Percentiles rank a stretch among this genome's conserved stretches.
phyloP scores from a whole-genome alignment of 1,140 invertebrate species.

The Pseudomyrmex dendroicus region DNA sequence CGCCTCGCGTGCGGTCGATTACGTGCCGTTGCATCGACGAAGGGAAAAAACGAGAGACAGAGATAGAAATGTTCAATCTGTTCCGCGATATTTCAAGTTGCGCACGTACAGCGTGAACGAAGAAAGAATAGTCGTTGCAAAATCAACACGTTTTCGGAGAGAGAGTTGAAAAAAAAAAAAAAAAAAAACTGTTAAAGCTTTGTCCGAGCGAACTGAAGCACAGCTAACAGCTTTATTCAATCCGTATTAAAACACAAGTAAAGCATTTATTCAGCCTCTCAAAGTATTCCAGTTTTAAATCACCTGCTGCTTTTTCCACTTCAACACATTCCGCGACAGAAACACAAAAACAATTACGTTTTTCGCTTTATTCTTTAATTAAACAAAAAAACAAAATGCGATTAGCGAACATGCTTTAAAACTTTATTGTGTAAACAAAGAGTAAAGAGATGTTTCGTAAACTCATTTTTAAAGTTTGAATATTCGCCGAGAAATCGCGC shows the following conservation, averaged over 20 bases:
- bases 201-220: constrained; percentile 36
- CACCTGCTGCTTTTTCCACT: not conserved
- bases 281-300: constrained; percentile 25
- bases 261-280: constrained; percentile 17
- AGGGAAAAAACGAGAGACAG: not conserved
- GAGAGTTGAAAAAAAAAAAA: constrained; percentile 50
- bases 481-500: not conserved
- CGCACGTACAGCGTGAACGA: not conserved
- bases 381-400: too few relatives aligned
- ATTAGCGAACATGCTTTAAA: too few relatives aligned
- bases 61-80: constrained; percentile 4
- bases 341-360: not conserved
- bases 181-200: constrained; percentile 59
- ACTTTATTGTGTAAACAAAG: too few relatives aligned
- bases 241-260: constrained; percentile 33
- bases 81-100: constrained; percentile 36
- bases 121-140: constrained; percentile 24
- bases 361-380: not conserved
- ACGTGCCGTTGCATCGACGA: constrained; percentile 9
- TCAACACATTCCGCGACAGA: not conserved
- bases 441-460: too few relatives aligned
- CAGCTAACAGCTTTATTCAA: constrained; percentile 51
- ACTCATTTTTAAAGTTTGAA: too few relatives aligned
- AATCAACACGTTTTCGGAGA: constrained; percentile 39
- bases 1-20: not conserved